Conservation (phyloP, 2,888 invertebrate species). For the Macrosiphum euphorbiae region DNA sequence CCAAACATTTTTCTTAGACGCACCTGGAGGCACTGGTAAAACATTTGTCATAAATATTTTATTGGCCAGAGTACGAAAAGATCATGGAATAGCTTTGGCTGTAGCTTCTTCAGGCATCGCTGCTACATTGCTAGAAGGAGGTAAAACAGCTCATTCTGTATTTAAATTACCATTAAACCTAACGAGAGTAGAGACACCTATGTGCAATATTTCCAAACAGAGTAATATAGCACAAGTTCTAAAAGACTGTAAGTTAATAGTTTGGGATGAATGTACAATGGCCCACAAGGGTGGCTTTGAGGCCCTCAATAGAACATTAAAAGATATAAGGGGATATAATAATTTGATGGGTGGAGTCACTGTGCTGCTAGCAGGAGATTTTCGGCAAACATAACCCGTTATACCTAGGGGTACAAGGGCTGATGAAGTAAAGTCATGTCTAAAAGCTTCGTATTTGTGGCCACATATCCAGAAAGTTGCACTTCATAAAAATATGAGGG, state of each 20-base stretch:
- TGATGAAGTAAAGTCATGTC: too few species aligned
- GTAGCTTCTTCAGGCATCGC: slow-evolving; percentile 69
- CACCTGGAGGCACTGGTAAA: slow-evolving; percentile 69
- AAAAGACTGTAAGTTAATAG: too few species aligned
- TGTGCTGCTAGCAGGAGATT: slow-evolving; percentile 68
- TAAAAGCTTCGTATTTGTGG: slow-evolving; percentile 65
- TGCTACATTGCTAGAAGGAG: slow-evolving; percentile 70
- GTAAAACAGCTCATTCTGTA: slow-evolving; percentile 69
- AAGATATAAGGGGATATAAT: slow-evolving; percentile 47
- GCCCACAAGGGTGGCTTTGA: slow-evolving; percentile 59
- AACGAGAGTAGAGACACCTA: slow-evolving; percentile 68
- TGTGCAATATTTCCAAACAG: slow-evolving; percentile 67
- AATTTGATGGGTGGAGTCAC: slow-evolving; percentile 67
- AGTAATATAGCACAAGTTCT: too few species aligned
- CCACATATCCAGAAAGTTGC: slow-evolving; percentile 61
- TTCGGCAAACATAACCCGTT: slow-evolving; percentile 67
- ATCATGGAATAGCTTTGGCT: slow-evolving; percentile 63
- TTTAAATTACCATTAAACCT: slow-evolving; percentile 65
- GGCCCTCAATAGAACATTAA: slow-evolving; percentile 68
- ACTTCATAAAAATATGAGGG: slow-evolving; percentile 29
- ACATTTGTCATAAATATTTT: slow-evolving; percentile 69
- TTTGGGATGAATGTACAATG: too few species aligned
- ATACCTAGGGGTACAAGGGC: too few species aligned
- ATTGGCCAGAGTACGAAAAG: slow-evolving; percentile 68
- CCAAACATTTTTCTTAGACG: slow-evolving; percentile 66